Evolutionary conservation across 2,888 invertebrate genomes (phyloP), one percentile per base, ranked within the genome.

Genomic region (Hyppa rectilinea): DNA sequence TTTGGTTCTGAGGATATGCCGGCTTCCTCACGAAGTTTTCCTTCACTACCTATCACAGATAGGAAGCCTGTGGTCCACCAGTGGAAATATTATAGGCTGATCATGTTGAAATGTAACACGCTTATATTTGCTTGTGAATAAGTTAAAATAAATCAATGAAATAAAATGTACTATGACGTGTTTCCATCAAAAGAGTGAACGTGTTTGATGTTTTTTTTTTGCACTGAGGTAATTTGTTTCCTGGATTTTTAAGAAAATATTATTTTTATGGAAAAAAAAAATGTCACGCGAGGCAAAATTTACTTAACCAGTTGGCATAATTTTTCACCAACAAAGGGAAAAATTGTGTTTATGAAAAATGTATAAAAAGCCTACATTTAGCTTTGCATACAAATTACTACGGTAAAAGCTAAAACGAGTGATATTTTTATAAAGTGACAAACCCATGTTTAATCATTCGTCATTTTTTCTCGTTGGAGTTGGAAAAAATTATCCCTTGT

Each of bases 301-400:
- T 26, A 52, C 5, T 65, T 12, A 45, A 58, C 31, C 17, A 58
- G 53, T 34, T 20, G 14, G 12, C 26, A n/a, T 38, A 66, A 58
- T 52, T 58, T 75, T 26, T 6, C 31, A n/a, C 58, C 12, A 40
- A 10, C 14, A 40, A 47, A 58, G 12, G 2, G 0, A 4, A 17
- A 53, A 47, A 52, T 26, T 12, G 10, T 20, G 34, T 45, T 26
- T 9, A 38, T 40, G 7, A 20, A 49, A 10, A 31, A 14, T 23
- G 4, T 20, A 50, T 5, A 31, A 53, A 71, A 49, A 12, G 20
- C n/a, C 14, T 2, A 26, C 20, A 17, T 34, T 34, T n/a, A 29
- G 53, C 49, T 56, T 68, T 47, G 58, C 58, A 53, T 53, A 59
- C 34, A 76, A 75, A 75, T 68, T 75, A 47, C 34, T 7, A 67